A percentile compares a stretch with the other conserved stretches of the same genome.
Conservation (phyloP, 2,797 vertebrate genomes). For the Scolopax rusticola region DNA sequence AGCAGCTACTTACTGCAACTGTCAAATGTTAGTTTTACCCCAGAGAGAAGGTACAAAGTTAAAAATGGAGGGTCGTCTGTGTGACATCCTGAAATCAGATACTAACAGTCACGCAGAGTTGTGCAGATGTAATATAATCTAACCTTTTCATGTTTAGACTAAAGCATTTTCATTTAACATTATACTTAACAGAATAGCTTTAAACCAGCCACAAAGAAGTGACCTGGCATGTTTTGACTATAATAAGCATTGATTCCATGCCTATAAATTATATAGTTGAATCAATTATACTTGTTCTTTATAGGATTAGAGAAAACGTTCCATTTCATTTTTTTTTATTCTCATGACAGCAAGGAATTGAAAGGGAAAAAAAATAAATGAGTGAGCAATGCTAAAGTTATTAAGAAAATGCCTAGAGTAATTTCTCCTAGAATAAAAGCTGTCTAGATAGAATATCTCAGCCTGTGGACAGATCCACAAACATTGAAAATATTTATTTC, state of each 20-base stretch:
- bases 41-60: slow-evolving; percentile 70
- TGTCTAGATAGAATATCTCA: not conserved
- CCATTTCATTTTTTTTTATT: slow-evolving; percentile 65
- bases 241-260: slow-evolving; percentile 72
- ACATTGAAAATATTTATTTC: slow-evolving; percentile 32
- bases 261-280: slow-evolving; percentile 73
- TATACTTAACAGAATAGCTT: slow-evolving; percentile 60
- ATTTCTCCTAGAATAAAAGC: slow-evolving; percentile 50
- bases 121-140: slow-evolving; percentile 71
- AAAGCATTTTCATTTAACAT: slow-evolving; percentile 67
- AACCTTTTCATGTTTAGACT: slow-evolving; percentile 76
- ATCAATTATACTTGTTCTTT: slow-evolving; percentile 76
- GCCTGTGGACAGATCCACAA: slow-evolving; percentile 12
- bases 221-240: slow-evolving; percentile 79
- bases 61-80: slow-evolving; percentile 66
- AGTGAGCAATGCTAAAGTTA: slow-evolving; percentile 49
- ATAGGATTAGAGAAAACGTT: slow-evolving; percentile 71
- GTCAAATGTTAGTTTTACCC: slow-evolving; percentile 69
- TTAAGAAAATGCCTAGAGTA: slow-evolving; percentile 52
- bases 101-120: not conserved
- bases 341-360: slow-evolving; percentile 24
- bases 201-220: slow-evolving; percentile 74
- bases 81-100: slow-evolving; percentile 69
- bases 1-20: slow-evolving; percentile 61
- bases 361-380: slow-evolving; percentile 41